Conservation (phyloP, 2,797 vertebrate genomes). For the Uromys caudimaculatus region DNA sequence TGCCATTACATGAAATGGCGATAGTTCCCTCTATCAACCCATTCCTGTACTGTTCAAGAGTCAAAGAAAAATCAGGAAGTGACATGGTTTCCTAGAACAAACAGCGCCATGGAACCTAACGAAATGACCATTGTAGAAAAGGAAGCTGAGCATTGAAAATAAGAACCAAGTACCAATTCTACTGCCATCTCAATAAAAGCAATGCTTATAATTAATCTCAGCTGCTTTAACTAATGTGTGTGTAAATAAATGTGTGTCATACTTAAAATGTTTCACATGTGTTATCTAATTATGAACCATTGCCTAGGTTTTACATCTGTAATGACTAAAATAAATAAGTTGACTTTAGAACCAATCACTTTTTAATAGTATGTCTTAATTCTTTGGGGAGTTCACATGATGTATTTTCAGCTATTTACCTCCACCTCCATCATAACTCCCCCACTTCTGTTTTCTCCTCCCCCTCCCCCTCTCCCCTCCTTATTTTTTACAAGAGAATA, state of each 20-base stretch:
- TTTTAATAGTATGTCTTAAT: not conserved
- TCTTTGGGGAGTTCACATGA: not conserved
- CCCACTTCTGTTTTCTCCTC: not conserved
- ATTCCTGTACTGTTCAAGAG: not conserved
- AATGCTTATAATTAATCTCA: not conserved
- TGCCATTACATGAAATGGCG: conserved; percentile 4
- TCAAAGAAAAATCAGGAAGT: conserved; percentile 10
- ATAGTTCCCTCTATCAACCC: not conserved
- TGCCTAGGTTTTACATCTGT: conserved; percentile 26
- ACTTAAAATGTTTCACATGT: not conserved
- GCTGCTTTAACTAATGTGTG: not conserved
- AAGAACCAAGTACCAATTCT: not conserved
- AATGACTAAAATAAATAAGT: not conserved
- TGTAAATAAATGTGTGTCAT: not conserved
- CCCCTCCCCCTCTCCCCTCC: not conserved
- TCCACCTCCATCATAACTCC: not conserved
- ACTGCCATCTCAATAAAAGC: not conserved
- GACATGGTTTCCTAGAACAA: not conserved
- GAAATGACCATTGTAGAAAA: not conserved
- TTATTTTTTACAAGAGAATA: not conserved
- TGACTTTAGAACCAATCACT: conserved; percentile 32
- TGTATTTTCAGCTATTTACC: not conserved
- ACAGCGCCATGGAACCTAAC: not conserved
- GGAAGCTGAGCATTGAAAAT: not conserved
- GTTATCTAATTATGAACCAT: conserved; percentile 13